Conservation (phyloP, 2,888 invertebrate species). For the Selenia dentaria region DNA sequence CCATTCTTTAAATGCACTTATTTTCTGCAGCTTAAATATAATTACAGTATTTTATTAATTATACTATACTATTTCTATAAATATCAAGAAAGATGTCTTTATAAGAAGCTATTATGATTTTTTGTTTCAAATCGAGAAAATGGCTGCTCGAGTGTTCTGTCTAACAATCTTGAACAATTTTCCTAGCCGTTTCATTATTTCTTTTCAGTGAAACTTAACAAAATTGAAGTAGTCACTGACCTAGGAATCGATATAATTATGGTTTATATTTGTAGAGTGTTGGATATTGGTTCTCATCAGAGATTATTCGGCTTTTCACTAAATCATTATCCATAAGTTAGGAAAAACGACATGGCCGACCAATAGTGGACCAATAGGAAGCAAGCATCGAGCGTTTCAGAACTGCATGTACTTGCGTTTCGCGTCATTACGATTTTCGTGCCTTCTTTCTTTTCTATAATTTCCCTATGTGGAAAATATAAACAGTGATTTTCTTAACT, state of each 20-base stretch:
- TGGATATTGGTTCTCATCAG: conserved; percentile 1
- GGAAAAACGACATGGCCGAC: conserved; percentile 88
- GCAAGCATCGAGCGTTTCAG: conserved; percentile 86
- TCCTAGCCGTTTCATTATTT: conserved; percentile 17
- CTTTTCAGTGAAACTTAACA: conserved; percentile 5
- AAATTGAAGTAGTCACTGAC: conserved; percentile 9
- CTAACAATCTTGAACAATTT: conserved; percentile 21
- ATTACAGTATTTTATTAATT: no score
- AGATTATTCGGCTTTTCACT: conserved; percentile 39
- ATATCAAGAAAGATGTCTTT: no score
- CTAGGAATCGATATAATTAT: background rate
- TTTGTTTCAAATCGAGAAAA: conserved; percentile 48
- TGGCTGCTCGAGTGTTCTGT: conserved; percentile 47
- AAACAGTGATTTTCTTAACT: conserved; percentile 60
- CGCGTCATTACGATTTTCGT: conserved; percentile 89
- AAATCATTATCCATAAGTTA: conserved; percentile 39
- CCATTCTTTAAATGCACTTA: no score
- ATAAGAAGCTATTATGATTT: conserved; percentile 23
- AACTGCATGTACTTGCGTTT: conserved; percentile 88
- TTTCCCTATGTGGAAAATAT: conserved; percentile 38
- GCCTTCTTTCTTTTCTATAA: conserved; percentile 79
- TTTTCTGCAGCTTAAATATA: no score
- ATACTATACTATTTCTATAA: no score
- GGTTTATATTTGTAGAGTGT: conserved; percentile 20
- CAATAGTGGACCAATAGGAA: conserved; percentile 88